phyloP scores from a whole-genome alignment of 2,888 invertebrate genomes.

The Thumatha senex region DNA sequence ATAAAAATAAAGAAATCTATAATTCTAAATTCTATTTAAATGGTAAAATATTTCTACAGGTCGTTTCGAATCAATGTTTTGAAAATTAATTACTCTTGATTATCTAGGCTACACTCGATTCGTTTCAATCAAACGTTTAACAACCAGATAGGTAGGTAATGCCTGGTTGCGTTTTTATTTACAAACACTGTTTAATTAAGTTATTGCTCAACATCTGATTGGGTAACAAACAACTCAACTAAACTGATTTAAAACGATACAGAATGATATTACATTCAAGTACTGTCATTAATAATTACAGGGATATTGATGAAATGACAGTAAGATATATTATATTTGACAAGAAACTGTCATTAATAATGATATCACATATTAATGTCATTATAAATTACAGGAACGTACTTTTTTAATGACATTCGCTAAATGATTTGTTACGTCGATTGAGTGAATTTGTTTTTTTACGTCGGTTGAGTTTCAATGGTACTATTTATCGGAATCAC shows the following conservation, averaged over 20 bases:
- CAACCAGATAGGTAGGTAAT: slow-evolving; percentile 10
- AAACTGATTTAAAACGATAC: background rate
- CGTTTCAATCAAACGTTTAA: slow-evolving; percentile 12
- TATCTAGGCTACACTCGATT: slow-evolving; percentile 14
- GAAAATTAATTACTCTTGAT: slow-evolving; percentile 2
- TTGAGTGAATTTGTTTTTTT: slow-evolving; percentile 24
- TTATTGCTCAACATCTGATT: slow-evolving; percentile 34
- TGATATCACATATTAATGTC: too few relatives aligned
- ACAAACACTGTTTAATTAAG: slow-evolving; percentile 36
- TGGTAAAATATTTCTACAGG: background rate
- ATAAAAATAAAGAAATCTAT: too few relatives aligned
- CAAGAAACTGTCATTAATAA: too few relatives aligned
- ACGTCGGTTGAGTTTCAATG: slow-evolving; percentile 31
- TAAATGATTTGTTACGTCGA: slow-evolving; percentile 16
- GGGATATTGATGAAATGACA: too few relatives aligned
- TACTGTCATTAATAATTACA: too few relatives aligned
- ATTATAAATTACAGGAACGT: too few relatives aligned
- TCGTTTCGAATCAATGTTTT: background rate
- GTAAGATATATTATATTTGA: too few relatives aligned
- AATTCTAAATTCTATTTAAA: background rate
- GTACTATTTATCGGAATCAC: slow-evolving; percentile 23
- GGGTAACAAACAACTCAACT: slow-evolving; percentile 29
- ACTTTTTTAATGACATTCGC: too few relatives aligned
- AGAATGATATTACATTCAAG: too few relatives aligned
- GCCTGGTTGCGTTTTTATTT: slow-evolving; percentile 34